These are phyloP conservation scores for Morinoia aosen DNA, from an alignment of 2,888 invertebrate genomes.

Conservation along the genomic window DNA sequence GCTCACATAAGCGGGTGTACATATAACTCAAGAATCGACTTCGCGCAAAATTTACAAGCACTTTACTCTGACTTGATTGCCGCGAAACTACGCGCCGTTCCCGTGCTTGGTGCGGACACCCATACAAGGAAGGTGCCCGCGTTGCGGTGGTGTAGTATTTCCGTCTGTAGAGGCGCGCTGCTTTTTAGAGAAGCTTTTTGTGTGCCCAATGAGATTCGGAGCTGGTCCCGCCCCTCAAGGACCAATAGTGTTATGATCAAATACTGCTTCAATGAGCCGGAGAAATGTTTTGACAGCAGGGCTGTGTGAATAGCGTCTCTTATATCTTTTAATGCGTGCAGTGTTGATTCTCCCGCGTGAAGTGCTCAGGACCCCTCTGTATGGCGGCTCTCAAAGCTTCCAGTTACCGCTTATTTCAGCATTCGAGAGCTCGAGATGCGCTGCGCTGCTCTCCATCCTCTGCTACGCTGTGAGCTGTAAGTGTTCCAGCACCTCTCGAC, in stretches of 20 bases:
- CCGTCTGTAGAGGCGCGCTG: not conserved
- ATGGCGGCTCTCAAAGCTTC: not conserved
- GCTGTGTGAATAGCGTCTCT: not conserved
- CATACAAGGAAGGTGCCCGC: not conserved
- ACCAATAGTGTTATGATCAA: conserved; percentile 43
- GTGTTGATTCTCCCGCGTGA: conserved; percentile 6
- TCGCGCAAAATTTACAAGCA: not conserved
- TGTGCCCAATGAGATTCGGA: not conserved
- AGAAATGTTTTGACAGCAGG: conserved; percentile 37
- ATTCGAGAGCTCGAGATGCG: not conserved
- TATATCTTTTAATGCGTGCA: conserved; percentile 11
- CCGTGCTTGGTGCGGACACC: not conserved
- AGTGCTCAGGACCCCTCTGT: not conserved
- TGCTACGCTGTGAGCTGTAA: too few species aligned
- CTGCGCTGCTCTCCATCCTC: too few species aligned
- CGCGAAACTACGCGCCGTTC: not conserved
- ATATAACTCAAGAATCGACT: too few species aligned
- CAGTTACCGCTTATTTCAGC: not conserved
- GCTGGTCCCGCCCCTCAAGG: not conserved
- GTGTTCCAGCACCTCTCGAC: too few species aligned
- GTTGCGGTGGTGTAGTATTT: conserved; percentile 19
- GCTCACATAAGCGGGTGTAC: too few species aligned
- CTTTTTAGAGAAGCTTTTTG: not conserved
- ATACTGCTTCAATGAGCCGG: conserved; percentile 27
- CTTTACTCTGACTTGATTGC: not conserved